A percentile compares a stretch with the other conserved stretches of the same genome.
Evolutionary conservation across 2,113 vertebrate genomes (phyloP).

Genomic region (Mus pahari): DNA sequence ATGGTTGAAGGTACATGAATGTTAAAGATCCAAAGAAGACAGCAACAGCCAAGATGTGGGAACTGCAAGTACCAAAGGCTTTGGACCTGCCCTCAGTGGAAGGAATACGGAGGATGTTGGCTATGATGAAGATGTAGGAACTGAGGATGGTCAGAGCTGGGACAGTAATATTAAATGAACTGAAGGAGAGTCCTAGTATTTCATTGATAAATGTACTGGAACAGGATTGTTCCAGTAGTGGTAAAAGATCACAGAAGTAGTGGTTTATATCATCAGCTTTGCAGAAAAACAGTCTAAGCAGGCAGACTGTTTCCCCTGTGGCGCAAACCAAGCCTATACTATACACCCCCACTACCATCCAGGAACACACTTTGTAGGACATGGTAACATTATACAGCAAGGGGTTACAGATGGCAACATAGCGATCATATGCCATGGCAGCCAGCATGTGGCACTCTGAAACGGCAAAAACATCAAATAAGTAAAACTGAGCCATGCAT

Average conservation of each 20-base stretch:
- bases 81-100: neutral
- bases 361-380: neutral
- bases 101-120: neutral
- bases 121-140: neutral
- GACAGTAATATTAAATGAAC: neutral
- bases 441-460: neutral
- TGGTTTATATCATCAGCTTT: neutral
- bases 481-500: neutral
- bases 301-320: neutral
- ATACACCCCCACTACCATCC: neutral
- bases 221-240: neutral
- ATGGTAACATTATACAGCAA: neutral
- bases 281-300: neutral
- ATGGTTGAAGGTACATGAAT: slow-evolving; percentile 2
- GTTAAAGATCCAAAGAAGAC: neutral
- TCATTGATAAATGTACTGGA: neutral
- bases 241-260: slow-evolving; percentile 11
- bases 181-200: neutral
- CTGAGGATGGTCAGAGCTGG: neutral
- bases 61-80: slow-evolving; percentile 16
- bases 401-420: neutral
- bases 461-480: neutral
- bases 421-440: neutral
- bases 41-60: neutral
- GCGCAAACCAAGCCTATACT: neutral